Evolutionary conservation across 2,888 invertebrate genomes (phyloP).

Genomic region (Leucophenga montana): DNA sequence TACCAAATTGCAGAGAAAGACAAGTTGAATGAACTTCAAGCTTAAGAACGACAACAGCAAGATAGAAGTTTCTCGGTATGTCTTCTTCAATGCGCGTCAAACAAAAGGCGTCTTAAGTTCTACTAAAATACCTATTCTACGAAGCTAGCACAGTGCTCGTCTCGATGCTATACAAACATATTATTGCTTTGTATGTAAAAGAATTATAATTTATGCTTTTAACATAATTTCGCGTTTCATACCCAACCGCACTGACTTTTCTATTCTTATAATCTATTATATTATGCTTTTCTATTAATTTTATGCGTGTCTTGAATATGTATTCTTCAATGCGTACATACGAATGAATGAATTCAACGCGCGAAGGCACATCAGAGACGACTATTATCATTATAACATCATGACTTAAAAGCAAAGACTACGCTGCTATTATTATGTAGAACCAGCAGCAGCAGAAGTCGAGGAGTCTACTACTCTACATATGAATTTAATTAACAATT

Average conservation of each 20-base stretch:
- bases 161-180: no score
- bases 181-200: background rate
- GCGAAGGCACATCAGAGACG: no score
- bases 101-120: no score
- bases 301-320: slow-evolving; percentile 22
- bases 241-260: background rate
- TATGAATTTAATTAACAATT: slow-evolving; percentile 27
- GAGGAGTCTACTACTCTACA: no score
- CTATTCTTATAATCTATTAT: background rate
- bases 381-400: no score
- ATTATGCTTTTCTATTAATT: slow-evolving; percentile 14
- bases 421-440: no score
- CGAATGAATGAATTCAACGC: background rate
- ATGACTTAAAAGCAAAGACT: no score
- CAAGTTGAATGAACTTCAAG: slow-evolving; percentile 2
- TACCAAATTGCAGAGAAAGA: background rate
- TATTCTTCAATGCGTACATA: background rate
- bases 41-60: background rate
- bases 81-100: no score
- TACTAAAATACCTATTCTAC: no score
- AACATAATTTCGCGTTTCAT: slow-evolving; percentile 3
- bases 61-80: no score
- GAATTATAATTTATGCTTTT: slow-evolving; percentile 12
- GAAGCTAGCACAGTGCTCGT: no score
- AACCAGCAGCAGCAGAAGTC: no score